Conservation (phyloP, 2,888 invertebrate genomes). For the Trisateles emortualis region DNA sequence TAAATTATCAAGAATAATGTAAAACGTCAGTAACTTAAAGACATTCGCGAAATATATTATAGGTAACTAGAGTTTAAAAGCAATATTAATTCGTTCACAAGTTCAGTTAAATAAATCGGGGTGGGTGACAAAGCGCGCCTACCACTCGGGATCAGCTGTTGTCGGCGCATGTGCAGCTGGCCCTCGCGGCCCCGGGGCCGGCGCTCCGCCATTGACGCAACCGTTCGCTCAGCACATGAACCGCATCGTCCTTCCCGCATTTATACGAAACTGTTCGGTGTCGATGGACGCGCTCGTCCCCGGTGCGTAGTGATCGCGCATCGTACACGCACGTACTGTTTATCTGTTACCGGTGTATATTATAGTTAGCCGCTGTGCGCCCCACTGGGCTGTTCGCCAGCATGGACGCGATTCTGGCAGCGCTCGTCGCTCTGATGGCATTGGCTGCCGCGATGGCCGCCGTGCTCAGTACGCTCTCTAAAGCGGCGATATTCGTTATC, state of each 20-base stretch:
- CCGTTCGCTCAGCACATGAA: slow-evolving; percentile 43
- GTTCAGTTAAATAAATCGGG: slow-evolving; percentile 61
- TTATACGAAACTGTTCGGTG: slow-evolving; percentile 55
- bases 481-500: slow-evolving; percentile 91
- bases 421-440: slow-evolving; percentile 84
- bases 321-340: slow-evolving; percentile 55
- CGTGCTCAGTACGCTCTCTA: slow-evolving; percentile 88
- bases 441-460: slow-evolving; percentile 86
- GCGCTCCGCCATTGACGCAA: slow-evolving; percentile 65
- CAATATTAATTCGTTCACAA: slow-evolving; percentile 42
- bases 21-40: slow-evolving; percentile 49
- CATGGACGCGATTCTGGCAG: slow-evolving; percentile 85
- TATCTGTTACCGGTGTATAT: slow-evolving; percentile 57
- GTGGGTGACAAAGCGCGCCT: slow-evolving; percentile 58
- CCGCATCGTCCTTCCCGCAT: slow-evolving; percentile 57
- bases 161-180: slow-evolving; percentile 80
- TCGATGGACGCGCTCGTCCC: slow-evolving; percentile 61
- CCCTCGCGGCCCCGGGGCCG: slow-evolving; percentile 56
- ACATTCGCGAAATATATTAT: slow-evolving; percentile 46
- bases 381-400: slow-evolving; percentile 81
- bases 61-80: slow-evolving; percentile 37
- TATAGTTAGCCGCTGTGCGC: slow-evolving; percentile 61
- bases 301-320: slow-evolving; percentile 50
- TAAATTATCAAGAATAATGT: slow-evolving; percentile 38
- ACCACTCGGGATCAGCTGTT: slow-evolving; percentile 78